Evolutionary conservation across 2,113 vertebrate species (phyloP).

Genomic region (Lamprotornis superbus): DNA sequence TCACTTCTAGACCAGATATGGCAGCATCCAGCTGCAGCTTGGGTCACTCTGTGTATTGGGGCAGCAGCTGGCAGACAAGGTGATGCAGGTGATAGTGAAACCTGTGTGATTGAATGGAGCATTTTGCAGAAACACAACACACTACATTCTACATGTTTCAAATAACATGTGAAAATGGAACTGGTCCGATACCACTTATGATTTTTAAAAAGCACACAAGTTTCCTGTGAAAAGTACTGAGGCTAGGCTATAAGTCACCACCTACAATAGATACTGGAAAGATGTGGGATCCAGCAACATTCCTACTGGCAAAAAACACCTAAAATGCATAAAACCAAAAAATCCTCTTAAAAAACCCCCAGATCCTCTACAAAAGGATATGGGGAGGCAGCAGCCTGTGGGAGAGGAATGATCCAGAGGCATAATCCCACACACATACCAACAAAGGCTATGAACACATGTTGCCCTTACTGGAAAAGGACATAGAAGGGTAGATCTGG

Average conservation of each 20-base stretch:
- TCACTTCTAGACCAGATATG: not conserved
- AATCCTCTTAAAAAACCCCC: not conserved
- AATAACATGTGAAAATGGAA: not conserved
- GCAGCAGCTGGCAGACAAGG: not conserved
- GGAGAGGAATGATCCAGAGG: not conserved
- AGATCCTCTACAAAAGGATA: not conserved
- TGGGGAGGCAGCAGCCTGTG: not conserved
- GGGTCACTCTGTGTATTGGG: not conserved
- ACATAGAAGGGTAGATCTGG: not conserved
- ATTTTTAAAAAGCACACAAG: not conserved
- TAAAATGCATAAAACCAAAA: not conserved
- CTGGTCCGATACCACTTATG: not conserved
- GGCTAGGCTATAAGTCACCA: not conserved
- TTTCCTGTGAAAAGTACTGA: not conserved
- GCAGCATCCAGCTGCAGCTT: not conserved
- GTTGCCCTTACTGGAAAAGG: not conserved
- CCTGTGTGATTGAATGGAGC: rapidly evolving
- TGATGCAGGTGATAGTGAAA: not conserved
- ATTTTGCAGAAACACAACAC: not conserved
- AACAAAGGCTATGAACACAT: not conserved
- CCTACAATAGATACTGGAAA: rapidly evolving
- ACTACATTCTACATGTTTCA: not conserved
- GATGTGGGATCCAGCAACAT: not conserved
- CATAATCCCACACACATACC: not conserved
- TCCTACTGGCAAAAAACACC: not conserved